Percentiles rank a stretch among this genome's conserved stretches.
Conservation (phyloP, 2,113 vertebrate species). For the Ellobius talpinus region DNA sequence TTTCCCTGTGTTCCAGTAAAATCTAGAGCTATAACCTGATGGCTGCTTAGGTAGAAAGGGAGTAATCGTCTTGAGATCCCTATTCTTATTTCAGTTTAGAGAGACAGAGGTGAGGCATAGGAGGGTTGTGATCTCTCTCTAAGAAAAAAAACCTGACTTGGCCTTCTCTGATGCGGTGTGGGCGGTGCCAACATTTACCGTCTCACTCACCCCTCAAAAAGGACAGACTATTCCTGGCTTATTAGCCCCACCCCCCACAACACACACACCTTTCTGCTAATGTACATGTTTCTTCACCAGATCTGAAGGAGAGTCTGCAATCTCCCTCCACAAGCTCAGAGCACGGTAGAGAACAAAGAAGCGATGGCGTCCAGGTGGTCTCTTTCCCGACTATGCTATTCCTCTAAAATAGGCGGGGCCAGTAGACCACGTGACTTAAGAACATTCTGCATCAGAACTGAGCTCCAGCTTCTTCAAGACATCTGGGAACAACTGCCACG, state of each 20-base stretch:
- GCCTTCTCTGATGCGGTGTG: not conserved
- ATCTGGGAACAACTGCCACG: not conserved
- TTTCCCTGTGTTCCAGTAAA: not conserved
- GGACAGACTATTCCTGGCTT: not conserved
- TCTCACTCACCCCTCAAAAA: not conserved
- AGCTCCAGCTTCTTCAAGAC: not conserved
- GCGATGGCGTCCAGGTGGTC: not conserved
- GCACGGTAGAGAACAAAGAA: not conserved
- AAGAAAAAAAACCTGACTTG: not conserved
- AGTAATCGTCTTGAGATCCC: not conserved
- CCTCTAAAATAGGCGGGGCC: not conserved
- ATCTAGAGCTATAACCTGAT: not conserved
- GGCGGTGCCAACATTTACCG: too few relatives aligned
- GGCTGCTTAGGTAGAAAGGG: not conserved
- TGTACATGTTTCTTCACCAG: not conserved
- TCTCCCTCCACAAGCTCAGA: not conserved
- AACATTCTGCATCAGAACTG: not conserved
- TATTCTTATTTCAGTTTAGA: not conserved
- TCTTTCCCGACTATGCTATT: not conserved
- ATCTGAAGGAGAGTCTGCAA: not conserved
- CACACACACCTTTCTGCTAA: not conserved
- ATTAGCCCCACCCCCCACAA: not conserved
- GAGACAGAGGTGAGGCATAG: not conserved
- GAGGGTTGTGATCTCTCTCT: not conserved
- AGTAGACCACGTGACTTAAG: not conserved